phyloP scores from a whole-genome alignment of 35 echinoderm and acorn worm genomes.

The Apostichopus californicus region DNA sequence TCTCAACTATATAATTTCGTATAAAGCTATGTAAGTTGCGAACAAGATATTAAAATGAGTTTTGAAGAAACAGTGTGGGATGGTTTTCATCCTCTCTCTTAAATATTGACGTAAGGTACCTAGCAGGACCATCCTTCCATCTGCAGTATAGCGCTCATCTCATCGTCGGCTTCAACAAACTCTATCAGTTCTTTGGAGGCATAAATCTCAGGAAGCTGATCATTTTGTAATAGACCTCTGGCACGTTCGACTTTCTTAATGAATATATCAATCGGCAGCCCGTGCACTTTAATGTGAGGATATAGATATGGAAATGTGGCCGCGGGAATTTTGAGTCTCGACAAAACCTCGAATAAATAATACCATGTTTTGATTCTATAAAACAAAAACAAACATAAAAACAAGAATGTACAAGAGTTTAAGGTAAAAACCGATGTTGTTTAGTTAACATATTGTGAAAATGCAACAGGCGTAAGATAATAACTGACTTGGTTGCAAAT shows the following conservation, averaged over 20 bases:
- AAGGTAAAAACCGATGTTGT: too few species aligned
- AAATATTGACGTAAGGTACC: neutral
- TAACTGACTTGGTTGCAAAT: too few species aligned
- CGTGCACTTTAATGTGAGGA: slow-evolving; percentile 43
- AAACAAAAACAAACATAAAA: neutral
- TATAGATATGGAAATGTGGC: slow-evolving; percentile 43
- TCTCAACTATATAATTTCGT: too few species aligned
- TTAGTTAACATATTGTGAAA: neutral
- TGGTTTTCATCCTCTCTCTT: too few species aligned
- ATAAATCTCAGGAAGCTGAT: neutral
- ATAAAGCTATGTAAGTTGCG: too few species aligned
- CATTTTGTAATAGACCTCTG: neutral
- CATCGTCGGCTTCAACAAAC: slow-evolving; percentile 44
- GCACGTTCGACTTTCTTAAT: slow-evolving; percentile 14
- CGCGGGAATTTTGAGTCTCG: slow-evolving; percentile 18
- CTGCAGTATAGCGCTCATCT: slow-evolving; percentile 21
- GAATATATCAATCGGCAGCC: slow-evolving; percentile 25
- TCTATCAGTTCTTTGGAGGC: neutral
- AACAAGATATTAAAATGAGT: too few species aligned
- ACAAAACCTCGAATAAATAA: slow-evolving; percentile 10
- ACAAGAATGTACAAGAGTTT: too few species aligned
- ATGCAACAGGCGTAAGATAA: neutral
- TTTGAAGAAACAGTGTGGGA: too few species aligned
- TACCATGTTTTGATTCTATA: slow-evolving; percentile 43
- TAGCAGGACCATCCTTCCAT: neutral